These are phyloP conservation scores for Fragum fragum DNA, from an alignment of 2,888 invertebrate species.

Conservation along the genomic window DNA sequence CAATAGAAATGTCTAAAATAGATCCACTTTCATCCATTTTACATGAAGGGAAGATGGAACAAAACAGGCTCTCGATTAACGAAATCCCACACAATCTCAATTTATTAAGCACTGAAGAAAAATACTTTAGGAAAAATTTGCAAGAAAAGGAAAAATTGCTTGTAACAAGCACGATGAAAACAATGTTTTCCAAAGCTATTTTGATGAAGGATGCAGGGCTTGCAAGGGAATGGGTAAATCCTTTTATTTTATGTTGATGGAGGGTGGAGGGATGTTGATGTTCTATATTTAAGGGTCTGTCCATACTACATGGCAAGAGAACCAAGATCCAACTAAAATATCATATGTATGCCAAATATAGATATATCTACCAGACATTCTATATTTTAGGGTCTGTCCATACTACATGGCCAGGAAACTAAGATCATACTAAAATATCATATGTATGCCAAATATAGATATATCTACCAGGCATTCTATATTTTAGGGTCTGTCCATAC, in stretches of 20 bases:
- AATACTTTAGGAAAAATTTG: neutral
- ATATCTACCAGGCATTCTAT: too few relatives aligned
- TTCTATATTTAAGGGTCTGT: too few relatives aligned
- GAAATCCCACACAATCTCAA: neutral
- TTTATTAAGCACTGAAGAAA: neutral
- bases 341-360: slow-evolving; percentile 99
- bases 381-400: too few relatives aligned
- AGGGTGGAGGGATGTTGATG: too few relatives aligned
- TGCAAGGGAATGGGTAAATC: too few relatives aligned
- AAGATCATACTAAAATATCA: slow-evolving; percentile 95
- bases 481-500: slow-evolving; percentile 98
- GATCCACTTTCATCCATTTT: neutral
- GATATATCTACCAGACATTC: too few relatives aligned
- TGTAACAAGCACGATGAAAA: neutral
- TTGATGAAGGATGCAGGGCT: too few relatives aligned
- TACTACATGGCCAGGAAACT: slow-evolving; percentile 96
- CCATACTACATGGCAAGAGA: slow-evolving; percentile 97
- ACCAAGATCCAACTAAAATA: slow-evolving; percentile 94
- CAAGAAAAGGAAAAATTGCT: slow-evolving; percentile 17
- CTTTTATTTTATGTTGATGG: too few relatives aligned
- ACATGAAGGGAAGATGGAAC: neutral
- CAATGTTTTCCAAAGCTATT: neutral
- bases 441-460: slow-evolving; percentile 99
- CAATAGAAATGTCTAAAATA: slow-evolving; percentile 1
- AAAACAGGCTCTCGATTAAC: neutral